A percentile compares a stretch with the other conserved stretches of the same genome.
These are phyloP conservation scores for Ophion slaviceki DNA, from an alignment of 2,888 invertebrate species.

Conservation along the genomic window DNA sequence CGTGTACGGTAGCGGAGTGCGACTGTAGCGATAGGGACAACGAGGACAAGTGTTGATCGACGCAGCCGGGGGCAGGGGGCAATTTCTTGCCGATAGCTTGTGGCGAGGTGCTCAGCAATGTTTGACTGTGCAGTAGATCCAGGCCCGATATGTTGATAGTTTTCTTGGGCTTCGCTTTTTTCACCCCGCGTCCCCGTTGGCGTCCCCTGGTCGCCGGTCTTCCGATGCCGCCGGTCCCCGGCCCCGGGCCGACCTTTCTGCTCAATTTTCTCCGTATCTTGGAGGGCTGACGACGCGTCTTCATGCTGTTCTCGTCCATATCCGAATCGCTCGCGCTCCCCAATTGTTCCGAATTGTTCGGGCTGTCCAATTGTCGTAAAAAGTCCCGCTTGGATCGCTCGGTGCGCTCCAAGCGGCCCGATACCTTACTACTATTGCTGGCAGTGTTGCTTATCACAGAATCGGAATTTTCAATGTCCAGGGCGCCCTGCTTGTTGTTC, in stretches of 20 bases:
- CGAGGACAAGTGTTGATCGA: slow-evolving; percentile 94
- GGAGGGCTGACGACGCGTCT: slow-evolving; percentile 77
- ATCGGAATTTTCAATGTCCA: slow-evolving; percentile 81
- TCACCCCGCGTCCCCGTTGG: slow-evolving; percentile 85
- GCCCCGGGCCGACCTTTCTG: slow-evolving; percentile 75
- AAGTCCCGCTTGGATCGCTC: slow-evolving; percentile 85
- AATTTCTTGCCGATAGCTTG: slow-evolving; percentile 89
- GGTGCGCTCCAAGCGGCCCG: slow-evolving; percentile 78
- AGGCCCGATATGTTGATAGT: slow-evolving; percentile 92
- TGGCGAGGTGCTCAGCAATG: slow-evolving; percentile 93
- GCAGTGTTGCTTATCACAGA: slow-evolving; percentile 84
- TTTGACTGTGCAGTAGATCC: slow-evolving; percentile 95
- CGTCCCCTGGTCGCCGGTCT: slow-evolving; percentile 78
- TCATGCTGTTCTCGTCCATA: slow-evolving; percentile 76
- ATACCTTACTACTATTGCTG: slow-evolving; percentile 81
- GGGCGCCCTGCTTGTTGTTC: slow-evolving; percentile 85
- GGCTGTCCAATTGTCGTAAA: slow-evolving; percentile 84
- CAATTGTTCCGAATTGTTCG: slow-evolving; percentile 81
- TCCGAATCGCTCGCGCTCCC: slow-evolving; percentile 82
- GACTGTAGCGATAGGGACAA: slow-evolving; percentile 87
- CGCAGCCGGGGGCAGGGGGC: slow-evolving; percentile 95
- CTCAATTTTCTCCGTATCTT: slow-evolving; percentile 81
- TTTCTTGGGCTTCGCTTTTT: slow-evolving; percentile 87
- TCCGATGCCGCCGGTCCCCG: slow-evolving; percentile 74
- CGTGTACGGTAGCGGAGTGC: slow-evolving; percentile 89